Base-by-base conservation (phyloP, 2,888 invertebrate genomes). In the Ophioninae sp. region DNA sequence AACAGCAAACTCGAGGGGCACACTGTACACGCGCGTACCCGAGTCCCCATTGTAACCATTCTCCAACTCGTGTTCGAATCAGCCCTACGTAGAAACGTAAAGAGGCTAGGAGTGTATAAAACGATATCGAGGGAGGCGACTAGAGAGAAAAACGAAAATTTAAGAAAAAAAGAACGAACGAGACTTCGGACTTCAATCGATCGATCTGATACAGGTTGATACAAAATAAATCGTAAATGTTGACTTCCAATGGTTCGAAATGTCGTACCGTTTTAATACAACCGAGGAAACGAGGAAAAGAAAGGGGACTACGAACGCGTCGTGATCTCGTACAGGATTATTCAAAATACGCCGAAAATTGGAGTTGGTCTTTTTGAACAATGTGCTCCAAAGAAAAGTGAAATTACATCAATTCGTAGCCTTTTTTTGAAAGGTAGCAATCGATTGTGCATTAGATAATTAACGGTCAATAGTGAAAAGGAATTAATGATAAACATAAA, bases 21-120 rank as follows among this genome's bases (percentile, higher is more conserved):
- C 77, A 39, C 62, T 64, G 64, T 67, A 69, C 76, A 44, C 75
- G 72, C 17, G 50, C 62, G 44, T 64, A 64, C 37, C 76, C 41
- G 57, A 30, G 86, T 88, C 87, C 89, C 88, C 88, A 87, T 89
- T 87, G 87, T 70, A 86, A 86, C 87, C 86, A 86, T 76, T 75
- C 70, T 75, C 61, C 65, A 61, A 74, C 61, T 44, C 30, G 44
- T 44, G 10, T 77, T 73, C 59, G 69, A 64, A 61, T 69, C 64
- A 21, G 64, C 20, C 37, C 67, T 62, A 41, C 39, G 39, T 39
- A 30, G 77, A 73, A 57, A 69, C 70, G 65, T 39, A 81, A 74
- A 44, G 50, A 65, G 23, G 56, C 65, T 39, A 57, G 64, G 72
- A 50, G 57, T 50, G 50, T 41, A 23, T 41, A 41, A 30, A 79